phyloP scores from a whole-genome alignment of 2,888 invertebrate genomes.

The Nymphalis polychloros region DNA sequence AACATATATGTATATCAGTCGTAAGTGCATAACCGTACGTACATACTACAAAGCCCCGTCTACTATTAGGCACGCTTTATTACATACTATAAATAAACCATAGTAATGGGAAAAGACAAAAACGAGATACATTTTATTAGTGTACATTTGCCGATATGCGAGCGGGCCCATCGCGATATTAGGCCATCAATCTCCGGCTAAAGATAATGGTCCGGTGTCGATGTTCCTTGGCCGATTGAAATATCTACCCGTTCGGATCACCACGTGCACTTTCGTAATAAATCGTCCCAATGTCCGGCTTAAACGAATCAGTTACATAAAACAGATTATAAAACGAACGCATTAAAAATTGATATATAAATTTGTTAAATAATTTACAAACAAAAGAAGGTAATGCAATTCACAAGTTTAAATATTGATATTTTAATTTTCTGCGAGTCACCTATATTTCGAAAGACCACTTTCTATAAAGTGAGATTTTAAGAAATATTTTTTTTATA shows the following conservation, averaged over 20 bases:
- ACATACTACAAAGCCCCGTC: slow-evolving; percentile 1
- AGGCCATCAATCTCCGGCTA: slow-evolving; percentile 69
- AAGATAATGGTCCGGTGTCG: slow-evolving; percentile 66
- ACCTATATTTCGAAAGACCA: too few species aligned
- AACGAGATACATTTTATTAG: slow-evolving; percentile 43
- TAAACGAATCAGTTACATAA: slow-evolving; percentile 30
- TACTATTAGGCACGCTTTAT: slow-evolving; percentile 39
- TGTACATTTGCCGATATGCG: slow-evolving; percentile 46
- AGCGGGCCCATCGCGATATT: slow-evolving; percentile 60
- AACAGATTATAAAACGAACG: not conserved
- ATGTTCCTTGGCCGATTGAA: slow-evolving; percentile 73
- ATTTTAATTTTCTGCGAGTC: too few species aligned
- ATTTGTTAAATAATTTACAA: not conserved
- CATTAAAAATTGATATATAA: not conserved
- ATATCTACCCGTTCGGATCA: slow-evolving; percentile 52
- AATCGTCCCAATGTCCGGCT: slow-evolving; percentile 37
- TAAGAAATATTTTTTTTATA: not conserved
- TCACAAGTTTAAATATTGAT: too few species aligned
- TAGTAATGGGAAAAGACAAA: slow-evolving; percentile 38
- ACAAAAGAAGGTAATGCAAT: too few species aligned
- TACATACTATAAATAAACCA: slow-evolving; percentile 46
- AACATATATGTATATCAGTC: not conserved
- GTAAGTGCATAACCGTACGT: slow-evolving; percentile 15
- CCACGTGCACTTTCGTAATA: slow-evolving; percentile 45
- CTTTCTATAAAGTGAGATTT: not conserved